Evolutionary conservation across 2,797 vertebrate genomes (phyloP), one percentile per base, ranked within the genome.

Genomic region (Eleutherodactylus coqui): DNA sequence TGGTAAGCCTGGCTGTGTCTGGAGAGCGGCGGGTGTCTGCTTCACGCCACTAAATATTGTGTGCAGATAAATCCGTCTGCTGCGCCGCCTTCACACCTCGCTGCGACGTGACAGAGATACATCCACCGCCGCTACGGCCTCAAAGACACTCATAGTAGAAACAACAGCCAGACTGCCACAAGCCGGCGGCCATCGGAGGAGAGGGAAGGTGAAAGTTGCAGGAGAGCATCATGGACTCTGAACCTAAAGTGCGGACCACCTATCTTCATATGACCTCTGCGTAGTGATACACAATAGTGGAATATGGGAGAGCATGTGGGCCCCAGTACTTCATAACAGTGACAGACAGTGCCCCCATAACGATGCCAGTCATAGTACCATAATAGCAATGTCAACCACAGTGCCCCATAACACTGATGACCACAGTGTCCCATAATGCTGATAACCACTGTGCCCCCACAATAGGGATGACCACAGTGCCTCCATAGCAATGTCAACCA

Each of bases 11-110:
- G 14, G 34, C 83, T 43, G 36, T n/a, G 58, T 69, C 72, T 82
- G 19, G 21, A 43, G 62, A 82, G 55, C 85, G 64, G 53, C 72
- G 75, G 77, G 85, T 43, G 36, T 45, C 70, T 64, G 53, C 82
- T 81, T 43, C 43, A 51, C 32, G 70, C 79, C 58, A 67, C 58
- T 5, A 82, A 34, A 78, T 45, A 34, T 34, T 45, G 73, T 45
- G 62, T 72, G 73, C 9, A 21, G 75, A 76, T 76, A 53, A 34
- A 76, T 53, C n/a, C 19, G 73, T 29, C 45, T 19, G 45, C n/a
- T 75, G 73, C 45, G 45, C 73, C 8, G 73, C 41, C 43, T 75
- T 75, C 72, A 47, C 43, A 29, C 73, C 29, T 51, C 75, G 13
- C 75, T 76, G 19, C 32, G 29, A 19, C 14, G 47, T 51, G 73